phyloP scores from a whole-genome alignment of 2,797 vertebrate species.

The Apogon hyalosoma region DNA sequence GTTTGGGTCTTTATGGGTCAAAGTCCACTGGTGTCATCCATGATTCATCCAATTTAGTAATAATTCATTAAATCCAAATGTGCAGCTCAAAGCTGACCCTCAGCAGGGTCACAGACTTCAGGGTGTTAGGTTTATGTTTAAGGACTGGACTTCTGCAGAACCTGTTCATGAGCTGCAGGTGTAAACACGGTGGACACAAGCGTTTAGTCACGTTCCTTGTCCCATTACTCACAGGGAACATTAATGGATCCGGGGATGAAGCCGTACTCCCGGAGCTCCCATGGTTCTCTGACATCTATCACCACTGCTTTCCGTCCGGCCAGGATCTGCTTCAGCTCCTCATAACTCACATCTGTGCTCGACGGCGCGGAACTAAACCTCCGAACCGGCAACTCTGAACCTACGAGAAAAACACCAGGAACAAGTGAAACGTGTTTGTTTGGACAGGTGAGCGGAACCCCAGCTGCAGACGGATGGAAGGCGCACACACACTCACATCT shows the following conservation, averaged over 20 bases:
- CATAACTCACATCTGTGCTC: constrained; percentile 81
- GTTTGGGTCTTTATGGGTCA: too few species aligned
- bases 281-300: constrained; percentile 93
- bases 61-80: too few species aligned
- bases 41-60: too few species aligned
- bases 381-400: constrained; percentile 41
- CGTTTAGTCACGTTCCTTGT: background rate
- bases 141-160: too few species aligned
- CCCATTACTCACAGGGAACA: constrained; percentile 88
- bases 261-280: constrained; percentile 90
- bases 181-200: background rate
- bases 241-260: constrained; percentile 90
- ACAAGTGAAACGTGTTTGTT: background rate
- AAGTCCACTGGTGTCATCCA: too few species aligned
- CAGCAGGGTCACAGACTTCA: too few species aligned
- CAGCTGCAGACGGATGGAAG: too few species aligned
- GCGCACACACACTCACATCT: constrained; percentile 67
- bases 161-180: background rate
- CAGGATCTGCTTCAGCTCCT: constrained; percentile 88
- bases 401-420: constrained; percentile 26
- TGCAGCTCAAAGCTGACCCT: too few species aligned
- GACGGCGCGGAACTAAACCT: constrained; percentile 68
- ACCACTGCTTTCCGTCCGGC: constrained; percentile 73
- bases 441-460: background rate
- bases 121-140: too few species aligned